These are phyloP conservation scores for Parasteatoda lunata DNA, from an alignment of 2,888 invertebrate species.

Conservation along the genomic window DNA sequence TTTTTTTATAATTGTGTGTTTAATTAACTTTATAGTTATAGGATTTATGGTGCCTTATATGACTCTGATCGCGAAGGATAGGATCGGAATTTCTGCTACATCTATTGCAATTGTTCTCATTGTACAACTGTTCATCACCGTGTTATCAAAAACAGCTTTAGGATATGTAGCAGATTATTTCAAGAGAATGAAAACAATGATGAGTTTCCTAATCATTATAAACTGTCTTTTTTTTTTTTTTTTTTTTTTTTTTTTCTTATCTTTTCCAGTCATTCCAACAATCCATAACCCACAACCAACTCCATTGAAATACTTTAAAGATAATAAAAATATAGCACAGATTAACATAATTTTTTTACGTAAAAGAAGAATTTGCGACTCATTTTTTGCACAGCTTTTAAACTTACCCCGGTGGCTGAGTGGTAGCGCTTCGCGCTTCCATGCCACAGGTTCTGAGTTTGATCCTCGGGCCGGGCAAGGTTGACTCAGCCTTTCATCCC, in stretches of 20 bases:
- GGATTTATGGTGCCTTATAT: neutral
- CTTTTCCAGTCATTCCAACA: neutral
- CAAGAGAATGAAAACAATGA: constrained; percentile 7
- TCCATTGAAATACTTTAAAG: neutral
- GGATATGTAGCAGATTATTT: constrained; percentile 26
- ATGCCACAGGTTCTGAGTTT: too few relatives aligned
- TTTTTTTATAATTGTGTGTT: neutral
- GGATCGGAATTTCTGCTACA: constrained; percentile 5
- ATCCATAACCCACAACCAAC: neutral
- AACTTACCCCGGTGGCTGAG: too few relatives aligned
- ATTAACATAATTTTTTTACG: neutral
- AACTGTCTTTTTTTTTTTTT: neutral
- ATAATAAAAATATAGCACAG: neutral
- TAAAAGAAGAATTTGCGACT: too few relatives aligned
- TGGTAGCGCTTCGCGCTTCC: too few relatives aligned
- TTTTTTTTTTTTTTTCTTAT: too few relatives aligned
- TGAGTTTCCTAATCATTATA: neutral
- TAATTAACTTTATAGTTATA: neutral
- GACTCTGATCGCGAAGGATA: neutral
- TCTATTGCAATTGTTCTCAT: neutral
- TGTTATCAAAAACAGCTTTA: constrained; percentile 1
- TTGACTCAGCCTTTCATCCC: too few relatives aligned
- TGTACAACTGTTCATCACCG: neutral
- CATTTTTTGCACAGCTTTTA: too few relatives aligned
- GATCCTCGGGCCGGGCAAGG: too few relatives aligned